Evolutionary conservation across 2,888 invertebrate species (phyloP).

Genomic region (Epistrophe grossulariae): DNA sequence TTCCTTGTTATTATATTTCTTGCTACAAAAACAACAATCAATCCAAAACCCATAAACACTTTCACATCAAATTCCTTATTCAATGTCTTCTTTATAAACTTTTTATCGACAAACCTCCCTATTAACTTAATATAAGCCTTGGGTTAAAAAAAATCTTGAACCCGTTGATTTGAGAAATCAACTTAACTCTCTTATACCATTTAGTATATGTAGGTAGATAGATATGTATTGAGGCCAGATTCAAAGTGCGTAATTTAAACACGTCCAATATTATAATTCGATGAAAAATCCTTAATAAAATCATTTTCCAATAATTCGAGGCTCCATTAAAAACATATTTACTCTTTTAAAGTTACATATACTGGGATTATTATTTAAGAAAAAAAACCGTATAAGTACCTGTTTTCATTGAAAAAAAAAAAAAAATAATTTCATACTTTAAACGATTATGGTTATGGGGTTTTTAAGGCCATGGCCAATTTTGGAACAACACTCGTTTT

Average conservation of each 20-base stretch:
- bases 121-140: conserved; percentile 29
- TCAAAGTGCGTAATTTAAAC: conserved; percentile 17
- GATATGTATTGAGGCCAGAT: conserved; percentile 3
- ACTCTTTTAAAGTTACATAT: conserved; percentile 27
- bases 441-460: conserved; percentile 35
- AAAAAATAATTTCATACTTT: conserved; percentile 63
- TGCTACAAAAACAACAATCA: not conserved
- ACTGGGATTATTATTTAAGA: conserved; percentile 21
- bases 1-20: not conserved
- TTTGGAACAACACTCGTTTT: not conserved
- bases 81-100: not conserved
- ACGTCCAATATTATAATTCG: conserved; percentile 1
- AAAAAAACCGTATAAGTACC: conserved; percentile 13
- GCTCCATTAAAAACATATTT: conserved; percentile 70
- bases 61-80: not conserved
- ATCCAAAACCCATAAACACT: conserved; percentile 28
- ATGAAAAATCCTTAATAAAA: conserved; percentile 52
- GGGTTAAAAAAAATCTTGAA: not conserved
- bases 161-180: conserved; percentile 14
- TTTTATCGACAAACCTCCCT: conserved; percentile 4
- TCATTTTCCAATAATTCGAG: conserved; percentile 70
- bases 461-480: conserved; percentile 17
- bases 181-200: not conserved
- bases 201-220: not conserved
- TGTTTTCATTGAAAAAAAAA: not conserved